Evolutionary conservation across 2,797 vertebrate species (phyloP).

Genomic region (Lycodopsis pacificus): DNA sequence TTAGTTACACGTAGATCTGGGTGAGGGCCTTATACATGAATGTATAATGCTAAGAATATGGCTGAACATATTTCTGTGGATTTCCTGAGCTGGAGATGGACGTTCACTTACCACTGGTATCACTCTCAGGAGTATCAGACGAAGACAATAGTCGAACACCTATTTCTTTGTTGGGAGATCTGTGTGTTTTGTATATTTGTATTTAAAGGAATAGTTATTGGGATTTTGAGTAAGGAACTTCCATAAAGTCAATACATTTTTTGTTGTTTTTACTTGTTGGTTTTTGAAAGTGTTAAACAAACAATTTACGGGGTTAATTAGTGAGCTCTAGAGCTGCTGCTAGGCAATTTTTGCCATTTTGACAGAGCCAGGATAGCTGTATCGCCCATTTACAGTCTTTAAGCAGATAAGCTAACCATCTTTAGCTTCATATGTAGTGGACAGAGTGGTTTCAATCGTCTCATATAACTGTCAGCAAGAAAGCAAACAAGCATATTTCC

Average conservation of each 20-base stretch:
- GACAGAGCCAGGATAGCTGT: background rate
- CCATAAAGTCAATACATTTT: background rate
- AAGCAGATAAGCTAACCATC: background rate
- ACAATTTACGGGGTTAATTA: background rate
- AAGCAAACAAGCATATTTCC: background rate
- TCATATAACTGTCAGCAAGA: background rate
- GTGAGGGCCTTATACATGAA: slow-evolving; percentile 10
- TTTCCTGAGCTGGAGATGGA: slow-evolving; percentile 26
- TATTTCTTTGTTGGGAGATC: background rate
- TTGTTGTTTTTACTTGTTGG: background rate
- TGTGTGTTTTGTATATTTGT: slow-evolving; percentile 4
- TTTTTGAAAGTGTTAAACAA: background rate
- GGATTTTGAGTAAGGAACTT: background rate
- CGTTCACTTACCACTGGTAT: background rate
- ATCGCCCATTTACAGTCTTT: background rate
- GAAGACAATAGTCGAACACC: background rate
- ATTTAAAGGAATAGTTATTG: background rate
- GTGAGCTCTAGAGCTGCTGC: background rate
- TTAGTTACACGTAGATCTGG: slow-evolving; percentile 35
- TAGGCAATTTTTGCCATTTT: background rate
- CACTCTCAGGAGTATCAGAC: slow-evolving; percentile 4
- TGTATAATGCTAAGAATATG: slow-evolving; percentile 24
- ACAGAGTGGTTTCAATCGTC: background rate
- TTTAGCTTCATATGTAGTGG: background rate
- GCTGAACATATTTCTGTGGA: slow-evolving; percentile 38